Evolutionary conservation across 2,113 vertebrate species (phyloP).

Genomic region (Phalacrocorax brasilianus): DNA sequence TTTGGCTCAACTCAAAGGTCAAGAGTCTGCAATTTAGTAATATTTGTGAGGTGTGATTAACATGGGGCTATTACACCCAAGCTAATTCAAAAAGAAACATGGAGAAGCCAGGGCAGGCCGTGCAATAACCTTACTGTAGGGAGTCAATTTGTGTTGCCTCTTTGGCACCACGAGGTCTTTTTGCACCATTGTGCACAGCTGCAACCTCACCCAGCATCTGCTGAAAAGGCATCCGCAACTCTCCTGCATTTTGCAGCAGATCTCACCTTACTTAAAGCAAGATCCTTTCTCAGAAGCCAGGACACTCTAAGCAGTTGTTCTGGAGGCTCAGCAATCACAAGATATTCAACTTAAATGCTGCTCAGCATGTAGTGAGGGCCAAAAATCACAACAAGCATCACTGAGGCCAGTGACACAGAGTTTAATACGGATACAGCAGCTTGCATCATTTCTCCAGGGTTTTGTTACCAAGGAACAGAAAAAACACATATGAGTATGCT

Average conservation of each 20-base stretch:
- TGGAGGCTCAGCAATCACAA: not conserved
- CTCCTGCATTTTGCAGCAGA: not conserved
- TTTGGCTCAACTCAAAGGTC: constrained; percentile 37
- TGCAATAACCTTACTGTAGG: not conserved
- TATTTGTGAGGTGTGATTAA: constrained; percentile 19
- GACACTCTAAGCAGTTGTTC: not conserved
- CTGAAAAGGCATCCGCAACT: not conserved
- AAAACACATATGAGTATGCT: not conserved
- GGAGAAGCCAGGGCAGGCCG: not conserved
- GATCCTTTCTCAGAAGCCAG: not conserved
- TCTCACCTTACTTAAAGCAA: not conserved
- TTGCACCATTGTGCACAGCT: not conserved
- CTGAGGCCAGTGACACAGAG: not conserved
- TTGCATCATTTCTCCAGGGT: not conserved
- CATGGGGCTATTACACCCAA: not conserved
- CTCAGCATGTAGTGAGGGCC: not conserved
- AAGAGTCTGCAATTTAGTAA: not conserved
- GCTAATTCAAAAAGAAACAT: not conserved
- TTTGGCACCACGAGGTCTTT: not conserved
- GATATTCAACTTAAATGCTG: not conserved
- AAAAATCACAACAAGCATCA: not conserved
- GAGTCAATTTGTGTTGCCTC: not conserved
- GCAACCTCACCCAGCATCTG: not conserved
- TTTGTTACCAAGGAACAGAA: not conserved
- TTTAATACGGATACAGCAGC: not conserved